Percentiles rank a stretch among this genome's conserved stretches.
Evolutionary conservation across 2,888 invertebrate genomes (phyloP).

Genomic region (Perizoma flavofasciatum): DNA sequence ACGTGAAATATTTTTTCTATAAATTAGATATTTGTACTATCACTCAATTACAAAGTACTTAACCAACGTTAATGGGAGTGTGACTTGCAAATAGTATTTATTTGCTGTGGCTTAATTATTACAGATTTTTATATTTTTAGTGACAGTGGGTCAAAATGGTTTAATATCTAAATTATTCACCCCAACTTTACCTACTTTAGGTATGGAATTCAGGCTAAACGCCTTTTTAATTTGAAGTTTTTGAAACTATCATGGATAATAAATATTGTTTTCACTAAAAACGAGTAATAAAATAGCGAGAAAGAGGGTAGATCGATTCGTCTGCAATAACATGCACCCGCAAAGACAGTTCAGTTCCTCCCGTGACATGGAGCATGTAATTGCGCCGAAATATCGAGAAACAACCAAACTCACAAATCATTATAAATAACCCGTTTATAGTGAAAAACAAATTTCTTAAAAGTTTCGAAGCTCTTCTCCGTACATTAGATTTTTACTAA

Average conservation of each 20-base stretch:
- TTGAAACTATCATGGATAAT: too few species aligned
- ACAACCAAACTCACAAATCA: too few species aligned
- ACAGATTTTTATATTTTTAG: slow-evolving; percentile 62
- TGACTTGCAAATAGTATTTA: slow-evolving; percentile 82
- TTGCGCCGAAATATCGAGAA: too few species aligned
- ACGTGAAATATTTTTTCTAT: slow-evolving; percentile 80
- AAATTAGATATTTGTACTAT: slow-evolving; percentile 84
- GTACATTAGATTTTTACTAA: slow-evolving; percentile 57
- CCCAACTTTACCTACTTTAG: slow-evolving; percentile 64
- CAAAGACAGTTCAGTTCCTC: too few species aligned
- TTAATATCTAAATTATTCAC: slow-evolving; percentile 48
- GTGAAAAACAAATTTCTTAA: slow-evolving; percentile 23
- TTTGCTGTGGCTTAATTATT: slow-evolving; percentile 71
- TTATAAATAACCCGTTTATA: too few species aligned
- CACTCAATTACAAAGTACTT: slow-evolving; percentile 81
- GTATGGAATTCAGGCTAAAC: slow-evolving; percentile 65
- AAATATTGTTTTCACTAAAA: too few species aligned
- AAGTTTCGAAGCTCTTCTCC: slow-evolving; percentile 62
- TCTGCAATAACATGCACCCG: too few species aligned
- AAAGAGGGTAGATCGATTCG: too few species aligned
- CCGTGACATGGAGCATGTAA: too few species aligned
- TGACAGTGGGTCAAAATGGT: slow-evolving; percentile 74
- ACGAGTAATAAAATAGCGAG: too few species aligned
- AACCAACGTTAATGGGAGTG: slow-evolving; percentile 75
- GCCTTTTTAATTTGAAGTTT: slow-evolving; percentile 44